A percentile compares a stretch with the other conserved stretches of the same genome.
Conservation (phyloP, 2,888 invertebrate species). For the Parelbella ahira region DNA sequence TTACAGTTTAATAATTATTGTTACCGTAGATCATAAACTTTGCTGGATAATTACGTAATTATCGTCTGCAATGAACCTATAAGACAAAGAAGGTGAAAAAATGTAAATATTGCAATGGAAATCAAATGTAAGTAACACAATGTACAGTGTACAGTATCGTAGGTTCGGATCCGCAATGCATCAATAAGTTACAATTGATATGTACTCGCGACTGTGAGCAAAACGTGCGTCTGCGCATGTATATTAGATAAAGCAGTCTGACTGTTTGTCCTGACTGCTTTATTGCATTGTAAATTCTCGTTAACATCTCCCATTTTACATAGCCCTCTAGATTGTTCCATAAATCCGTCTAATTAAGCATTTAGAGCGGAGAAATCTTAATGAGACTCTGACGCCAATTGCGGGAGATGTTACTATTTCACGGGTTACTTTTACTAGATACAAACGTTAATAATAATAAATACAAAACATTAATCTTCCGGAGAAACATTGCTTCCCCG, state of each 20-base stretch:
- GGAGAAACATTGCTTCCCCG: background rate
- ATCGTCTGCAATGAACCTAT: no score
- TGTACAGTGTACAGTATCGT: slow-evolving; percentile 1
- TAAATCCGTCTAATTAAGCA: slow-evolving; percentile 45
- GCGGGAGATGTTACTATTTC: slow-evolving; percentile 14
- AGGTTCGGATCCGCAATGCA: slow-evolving; percentile 9
- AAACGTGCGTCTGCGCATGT: slow-evolving; percentile 46
- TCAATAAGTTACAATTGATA: slow-evolving; percentile 20
- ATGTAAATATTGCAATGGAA: no score
- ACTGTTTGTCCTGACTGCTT: slow-evolving; percentile 50
- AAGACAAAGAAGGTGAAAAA: no score
- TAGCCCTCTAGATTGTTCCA: slow-evolving; percentile 36
- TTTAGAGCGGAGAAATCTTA: slow-evolving; percentile 25
- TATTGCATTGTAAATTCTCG: slow-evolving; percentile 59
- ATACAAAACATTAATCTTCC: slow-evolving; percentile 5
- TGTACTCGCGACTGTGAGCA: slow-evolving; percentile 25
- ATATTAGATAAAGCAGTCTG: slow-evolving; percentile 44
- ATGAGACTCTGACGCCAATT: slow-evolving; percentile 21
- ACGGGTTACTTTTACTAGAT: slow-evolving; percentile 22
- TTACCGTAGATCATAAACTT: no score
- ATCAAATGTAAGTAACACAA: background rate
- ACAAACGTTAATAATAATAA: slow-evolving; percentile 13
- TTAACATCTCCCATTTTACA: slow-evolving; percentile 43
- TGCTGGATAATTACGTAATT: no score
- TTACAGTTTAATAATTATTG: no score